phyloP scores from a whole-genome alignment of 2,113 vertebrate species.

The Tilapia sparmanii region DNA sequence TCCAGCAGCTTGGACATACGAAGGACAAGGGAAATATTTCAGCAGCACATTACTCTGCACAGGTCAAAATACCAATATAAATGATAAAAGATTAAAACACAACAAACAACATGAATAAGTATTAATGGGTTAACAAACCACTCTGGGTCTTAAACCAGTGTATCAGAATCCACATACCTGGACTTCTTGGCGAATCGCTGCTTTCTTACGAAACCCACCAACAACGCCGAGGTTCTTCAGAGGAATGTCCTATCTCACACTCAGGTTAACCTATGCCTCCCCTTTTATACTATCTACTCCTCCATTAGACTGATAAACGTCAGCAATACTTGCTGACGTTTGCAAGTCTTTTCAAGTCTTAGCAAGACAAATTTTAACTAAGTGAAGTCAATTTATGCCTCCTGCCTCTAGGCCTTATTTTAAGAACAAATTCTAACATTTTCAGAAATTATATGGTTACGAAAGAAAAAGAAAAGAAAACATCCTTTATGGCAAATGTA shows the following conservation, averaged over 20 bases:
- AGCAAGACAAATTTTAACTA: neutral
- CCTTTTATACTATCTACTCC: slow-evolving; percentile 47
- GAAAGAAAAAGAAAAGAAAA: neutral
- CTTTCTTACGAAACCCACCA: neutral
- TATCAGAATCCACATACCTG: slow-evolving; percentile 3
- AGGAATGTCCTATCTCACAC: slow-evolving; percentile 15
- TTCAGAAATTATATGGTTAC: neutral
- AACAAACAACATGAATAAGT: neutral
- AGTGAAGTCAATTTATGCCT: neutral
- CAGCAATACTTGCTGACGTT: neutral
- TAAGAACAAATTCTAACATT: neutral
- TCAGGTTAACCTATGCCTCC: slow-evolving; percentile 27
- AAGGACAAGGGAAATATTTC: neutral
- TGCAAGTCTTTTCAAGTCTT: neutral
- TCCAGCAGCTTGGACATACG: neutral
- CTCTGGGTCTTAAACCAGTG: neutral
- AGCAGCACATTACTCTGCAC: neutral
- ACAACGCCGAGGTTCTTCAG: neutral
- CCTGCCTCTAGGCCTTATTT: neutral
- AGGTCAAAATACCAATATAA: neutral
- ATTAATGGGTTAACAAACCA: neutral
- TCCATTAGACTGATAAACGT: slow-evolving; percentile 65
- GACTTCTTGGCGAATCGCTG: neutral
- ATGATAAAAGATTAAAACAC: neutral
- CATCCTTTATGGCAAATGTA: neutral